Evolutionary conservation across 2,113 vertebrate genomes (phyloP), one percentile per base, ranked within the genome.

Genomic region (Paradisaea rubra): DNA sequence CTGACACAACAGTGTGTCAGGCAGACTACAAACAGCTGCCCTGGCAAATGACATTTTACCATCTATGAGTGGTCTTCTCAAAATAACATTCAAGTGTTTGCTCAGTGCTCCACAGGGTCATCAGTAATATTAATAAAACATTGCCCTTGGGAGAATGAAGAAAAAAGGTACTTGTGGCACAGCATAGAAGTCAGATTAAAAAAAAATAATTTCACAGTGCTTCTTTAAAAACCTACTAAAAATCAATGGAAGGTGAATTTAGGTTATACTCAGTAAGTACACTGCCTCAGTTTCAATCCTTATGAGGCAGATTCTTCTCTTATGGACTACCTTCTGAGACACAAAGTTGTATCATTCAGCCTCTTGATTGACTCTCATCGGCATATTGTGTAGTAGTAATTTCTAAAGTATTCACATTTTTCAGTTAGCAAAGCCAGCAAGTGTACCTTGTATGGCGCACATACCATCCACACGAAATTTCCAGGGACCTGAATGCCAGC

Each of bases 41-140:
- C n/a, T 63, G 71, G 86, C 45, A 92, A 94, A 89, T 86, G 42
- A 81, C 73, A 86, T 91, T 94, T 93, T 54, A 69, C 54, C 73
- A 41, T 70, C 85, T 65, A 25, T 37, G 56, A 81, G 74, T 91
- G 85, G 52, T 61, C 64, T 85, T 91, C 74, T 91, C 64, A 88
- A 93, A 94, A 66, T 72, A 72, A 42, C 30, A 16, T 72, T 78
- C 57, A 18, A 18, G 1, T 63, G 42, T 69, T 92, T 89, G 52
- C 30, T 88, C 52, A 53, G 52, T 61, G 8, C 18, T 42, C 56
- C 14, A n/a, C 25, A 31, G 30, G n/a, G 42, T 73, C 31, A 50
- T 64, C 30, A 70, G 11, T 73, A 71, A 63, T 52, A 64, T 66
- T 52, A 83, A 66, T 68, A 83, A 91, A 89, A 73, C 9, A 27